Evolutionary conservation across 2,888 invertebrate species (phyloP), one percentile per base, ranked within the genome.

Genomic region (Agonum fuliginosum): DNA sequence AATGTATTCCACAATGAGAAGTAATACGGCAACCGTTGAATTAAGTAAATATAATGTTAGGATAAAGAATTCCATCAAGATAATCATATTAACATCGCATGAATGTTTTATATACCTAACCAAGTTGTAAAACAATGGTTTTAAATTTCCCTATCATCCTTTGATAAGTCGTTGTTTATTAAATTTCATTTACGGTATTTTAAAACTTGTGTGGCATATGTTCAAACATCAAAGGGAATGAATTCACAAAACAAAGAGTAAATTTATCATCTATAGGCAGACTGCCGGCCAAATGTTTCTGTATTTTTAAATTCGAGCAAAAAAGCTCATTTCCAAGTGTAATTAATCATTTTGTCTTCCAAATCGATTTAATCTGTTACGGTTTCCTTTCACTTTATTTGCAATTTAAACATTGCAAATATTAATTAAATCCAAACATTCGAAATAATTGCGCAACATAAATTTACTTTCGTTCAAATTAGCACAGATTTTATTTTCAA

Each of bases 321-420:
- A 54, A 51, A 54, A 54, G 1, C 54, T 54, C 24, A 54, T 54
- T 54, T 54, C 12, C 54, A 54, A 54, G 4, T 24, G 54, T 24
- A 54, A 54, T 54, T 54, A 24, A 54, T 54, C 54, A 24, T 54
- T 54, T 54, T 54, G 54, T 54, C 22, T 54, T 24, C 20, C 10
- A 24, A 54, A 54, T 54, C 54, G 54, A 54, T 54, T 54, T 54
- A 12, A 54, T 22, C 12, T 24, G 37, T 3, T 37, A 37, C 37
- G 37, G 0, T 37, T 37, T n/a, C n/a, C n/a, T n/a, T 37, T 37
- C 37, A 37, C 10, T 37, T 1, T n/a, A 3, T 37, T n/a, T 8
- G 10, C 3, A n/a, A 0, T n/a, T 37, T 37, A 37, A 3, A n/a
- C n/a, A n/a, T 37, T 37, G 0, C 4, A 3, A 1, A 37, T 37